phyloP scores from a whole-genome alignment of 1,140 invertebrate genomes.

The Cotesia vestalis region DNA sequence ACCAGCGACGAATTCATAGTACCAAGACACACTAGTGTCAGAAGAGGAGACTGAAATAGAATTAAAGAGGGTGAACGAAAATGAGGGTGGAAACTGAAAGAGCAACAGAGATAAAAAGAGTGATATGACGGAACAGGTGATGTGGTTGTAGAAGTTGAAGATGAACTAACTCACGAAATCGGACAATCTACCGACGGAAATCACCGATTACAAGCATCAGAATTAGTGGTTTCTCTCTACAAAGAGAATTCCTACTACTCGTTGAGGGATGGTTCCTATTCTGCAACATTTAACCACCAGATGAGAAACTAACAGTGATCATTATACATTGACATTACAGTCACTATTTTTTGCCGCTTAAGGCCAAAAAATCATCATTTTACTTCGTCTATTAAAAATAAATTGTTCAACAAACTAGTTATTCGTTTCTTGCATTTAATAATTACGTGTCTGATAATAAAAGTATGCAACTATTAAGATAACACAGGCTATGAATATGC shows the following conservation, averaged over 20 bases:
- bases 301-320: constrained; percentile 3
- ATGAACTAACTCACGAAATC: constrained; percentile 39
- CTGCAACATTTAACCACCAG: not conserved
- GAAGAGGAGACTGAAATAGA: not conserved
- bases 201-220: constrained; percentile 53
- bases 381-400: no score
- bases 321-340: no score
- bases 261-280: constrained; percentile 11
- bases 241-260: constrained; percentile 11
- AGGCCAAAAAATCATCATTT: no score
- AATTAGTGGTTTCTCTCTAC: constrained; percentile 48
- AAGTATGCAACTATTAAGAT: no score
- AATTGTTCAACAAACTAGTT: not conserved
- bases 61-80: constrained; percentile 38
- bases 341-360: no score
- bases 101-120: not conserved
- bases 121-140: not conserved
- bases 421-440: not conserved
- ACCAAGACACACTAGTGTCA: constrained; percentile 3
- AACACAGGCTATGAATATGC: no score
- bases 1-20: not conserved
- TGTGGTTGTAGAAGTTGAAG: constrained; percentile 22
- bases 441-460: no score
- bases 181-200: constrained; percentile 55
- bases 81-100: not conserved